Conservation (phyloP, 2,113 vertebrate genomes). For the Python bivittatus region DNA sequence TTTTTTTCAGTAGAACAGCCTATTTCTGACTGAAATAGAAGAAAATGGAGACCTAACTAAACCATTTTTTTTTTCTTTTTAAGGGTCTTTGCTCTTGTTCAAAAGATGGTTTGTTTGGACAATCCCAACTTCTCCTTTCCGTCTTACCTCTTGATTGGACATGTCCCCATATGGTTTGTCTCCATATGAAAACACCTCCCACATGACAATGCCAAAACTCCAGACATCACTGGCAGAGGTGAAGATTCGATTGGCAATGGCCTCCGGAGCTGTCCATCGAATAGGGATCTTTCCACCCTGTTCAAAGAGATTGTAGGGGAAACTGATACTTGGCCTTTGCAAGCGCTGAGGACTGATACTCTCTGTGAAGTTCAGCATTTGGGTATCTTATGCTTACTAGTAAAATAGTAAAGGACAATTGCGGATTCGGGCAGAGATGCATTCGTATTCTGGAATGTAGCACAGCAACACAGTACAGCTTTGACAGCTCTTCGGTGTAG, state of each 20-base stretch:
- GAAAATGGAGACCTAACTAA: neutral
- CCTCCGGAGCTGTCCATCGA: constrained; percentile 82
- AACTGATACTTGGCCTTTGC: neutral
- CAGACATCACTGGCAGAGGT: constrained; percentile 80
- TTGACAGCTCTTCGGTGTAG: neutral
- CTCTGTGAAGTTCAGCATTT: neutral
- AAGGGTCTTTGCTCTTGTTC: neutral
- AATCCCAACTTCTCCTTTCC: neutral
- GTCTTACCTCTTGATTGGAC: constrained; percentile 81
- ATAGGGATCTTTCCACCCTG: constrained; percentile 82
- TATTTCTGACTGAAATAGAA: neutral
- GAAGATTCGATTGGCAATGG: constrained; percentile 78
- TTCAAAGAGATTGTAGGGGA: neutral
- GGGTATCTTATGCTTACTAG: neutral
- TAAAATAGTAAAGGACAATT: neutral
- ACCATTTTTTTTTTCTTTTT: neutral
- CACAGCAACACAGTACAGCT: neutral
- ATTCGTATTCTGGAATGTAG: neutral
- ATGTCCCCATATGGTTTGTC: constrained; percentile 82
- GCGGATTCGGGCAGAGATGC: neutral
- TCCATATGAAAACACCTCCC: constrained; percentile 82
- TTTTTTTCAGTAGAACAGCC: neutral
- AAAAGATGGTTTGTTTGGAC: neutral
- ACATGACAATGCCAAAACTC: constrained; percentile 83
- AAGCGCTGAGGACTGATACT: neutral